Evolutionary conservation across 1,140 invertebrate species (phyloP), one percentile per base, ranked within the genome.

Genomic region (Scylla paramamosain): DNA sequence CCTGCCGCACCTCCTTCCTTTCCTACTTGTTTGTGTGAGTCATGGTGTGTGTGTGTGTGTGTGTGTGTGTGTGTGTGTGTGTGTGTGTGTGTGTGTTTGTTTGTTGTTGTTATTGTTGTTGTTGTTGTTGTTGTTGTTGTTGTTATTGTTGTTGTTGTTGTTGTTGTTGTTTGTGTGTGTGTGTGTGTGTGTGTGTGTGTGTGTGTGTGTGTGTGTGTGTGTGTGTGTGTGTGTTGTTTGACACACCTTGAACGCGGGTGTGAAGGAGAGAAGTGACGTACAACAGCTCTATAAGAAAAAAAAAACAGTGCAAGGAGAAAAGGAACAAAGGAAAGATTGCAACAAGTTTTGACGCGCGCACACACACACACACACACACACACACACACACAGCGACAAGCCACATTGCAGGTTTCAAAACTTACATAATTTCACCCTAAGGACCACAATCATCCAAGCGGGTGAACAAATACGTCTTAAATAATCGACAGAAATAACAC

Each of bases 291-390:
- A 59, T 20, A 59, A 59, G 52, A 59, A 59, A 59, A 59, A 59
- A 59, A 12, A 14, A 8, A 59, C 52, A 59, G 0, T 59, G 52
- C 12, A 77, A 7, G 25, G 8, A 77, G 2, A 77, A 20, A n/a
- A 77, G 20, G n/a, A 77, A 59, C 6, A 77, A 77, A 77, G 67
- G n/a, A 77, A 7, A 77, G 20, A 77, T 59, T 20, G 52, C 10
- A 20, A 1, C 52, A 20, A 20, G 52, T 59, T 59, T 20, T 20
- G 7, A 77, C 25, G n/a, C 67, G 20, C 67, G n/a, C 67, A 77
- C 67, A 77, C 67, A 77, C 67, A 77, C 67, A 77, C 67, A 77
- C 67, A 77, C 67, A 77, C 67, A 77, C 67, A 77, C 67, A 77
- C 67, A 77, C 67, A 77, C 67, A 77, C 67, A 77, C 67, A 77